Conservation (phyloP, 2,797 vertebrate genomes). For the Arctocebus calabarensis region DNA sequence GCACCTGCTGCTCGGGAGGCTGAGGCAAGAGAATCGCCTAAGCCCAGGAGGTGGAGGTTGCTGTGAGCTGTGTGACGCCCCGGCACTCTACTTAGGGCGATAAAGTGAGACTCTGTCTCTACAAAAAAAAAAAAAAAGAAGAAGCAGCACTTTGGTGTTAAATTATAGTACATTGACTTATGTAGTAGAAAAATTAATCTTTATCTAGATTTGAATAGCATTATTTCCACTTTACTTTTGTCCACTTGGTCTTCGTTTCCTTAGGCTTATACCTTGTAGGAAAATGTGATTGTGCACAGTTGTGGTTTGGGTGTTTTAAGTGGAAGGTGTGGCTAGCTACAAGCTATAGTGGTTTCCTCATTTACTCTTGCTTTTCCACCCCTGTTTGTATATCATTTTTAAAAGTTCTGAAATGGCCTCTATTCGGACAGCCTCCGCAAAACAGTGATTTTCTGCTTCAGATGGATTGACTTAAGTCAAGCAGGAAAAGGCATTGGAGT, state of each 20-base stretch:
- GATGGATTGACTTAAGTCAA: neutral
- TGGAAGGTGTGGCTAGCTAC: neutral
- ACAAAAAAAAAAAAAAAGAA: neutral
- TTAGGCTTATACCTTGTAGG: neutral
- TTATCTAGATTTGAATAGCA: constrained; percentile 54
- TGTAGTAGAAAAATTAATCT: constrained; percentile 47
- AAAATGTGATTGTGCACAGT: neutral
- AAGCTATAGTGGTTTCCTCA: neutral
- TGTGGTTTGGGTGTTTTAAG: constrained; percentile 18
- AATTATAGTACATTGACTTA: neutral
- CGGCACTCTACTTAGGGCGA: too few relatives aligned
- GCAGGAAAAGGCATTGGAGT: neutral
- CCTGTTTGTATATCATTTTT: neutral
- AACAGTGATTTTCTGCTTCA: constrained; percentile 19
- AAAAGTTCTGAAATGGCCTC: neutral
- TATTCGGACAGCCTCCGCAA: neutral
- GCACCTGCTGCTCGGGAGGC: too few relatives aligned
- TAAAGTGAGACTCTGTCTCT: too few relatives aligned
- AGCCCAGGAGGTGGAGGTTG: too few relatives aligned
- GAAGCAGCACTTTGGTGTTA: constrained; percentile 56
- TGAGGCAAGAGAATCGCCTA: too few relatives aligned
- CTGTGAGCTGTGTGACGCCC: too few relatives aligned
- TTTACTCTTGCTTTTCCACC: neutral
- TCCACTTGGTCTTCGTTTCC: neutral
- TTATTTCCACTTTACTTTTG: constrained; percentile 48